Base-by-base conservation (phyloP, 2,113 vertebrate species). In the Trichechus manatus region DNA sequence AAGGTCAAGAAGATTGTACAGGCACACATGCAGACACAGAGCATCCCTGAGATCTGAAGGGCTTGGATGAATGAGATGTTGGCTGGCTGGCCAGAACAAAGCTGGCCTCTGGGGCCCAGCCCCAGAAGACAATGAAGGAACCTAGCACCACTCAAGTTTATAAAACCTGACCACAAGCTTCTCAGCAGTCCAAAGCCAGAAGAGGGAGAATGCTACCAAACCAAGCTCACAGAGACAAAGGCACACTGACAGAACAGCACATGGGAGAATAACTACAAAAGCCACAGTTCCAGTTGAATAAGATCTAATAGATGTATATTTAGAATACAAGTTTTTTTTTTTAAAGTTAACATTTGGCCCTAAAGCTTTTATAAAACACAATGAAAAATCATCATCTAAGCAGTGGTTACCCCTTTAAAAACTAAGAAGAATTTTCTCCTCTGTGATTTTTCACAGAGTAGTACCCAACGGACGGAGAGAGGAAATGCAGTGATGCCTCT, bases 1-100 rank as follows among this genome's bases (percentile, higher is more conserved):
- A 96, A 87, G 83, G 95, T 89, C 93, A 93, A 91, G 97, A 96
- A 95, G 97, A 96, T 5, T 75, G 92, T 29, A 97, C 89, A 96
- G 61, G 96, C 88, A 97, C 78, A 93, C 97, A 98, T 63, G 94
- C 96, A 96, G 81, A 96, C 89, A 97, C 74, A 84, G 2, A 95
- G 79, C 92, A 89, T 50, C 90, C 81, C 64, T 9, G 83, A 74
- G 92, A 83, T 36, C 53, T 3, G 61, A 91, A 83, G 77, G 91
- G 59, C 80, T 3, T 27, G 83, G 95, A 93, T 94, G 92, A 87
- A 72, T 3, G 36, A 53, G 53, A 86, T 1, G 17, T 0, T 15
- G 56, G 88, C 79, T 61, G 83, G 75, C 64, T 4, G 4, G 75
- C 74, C 75, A n/a, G 23, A 70, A 90, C 68, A 50, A 42, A 72